Evolutionary conservation across 2,797 vertebrate genomes (phyloP).

Genomic region (Enteromius mattozi): DNA sequence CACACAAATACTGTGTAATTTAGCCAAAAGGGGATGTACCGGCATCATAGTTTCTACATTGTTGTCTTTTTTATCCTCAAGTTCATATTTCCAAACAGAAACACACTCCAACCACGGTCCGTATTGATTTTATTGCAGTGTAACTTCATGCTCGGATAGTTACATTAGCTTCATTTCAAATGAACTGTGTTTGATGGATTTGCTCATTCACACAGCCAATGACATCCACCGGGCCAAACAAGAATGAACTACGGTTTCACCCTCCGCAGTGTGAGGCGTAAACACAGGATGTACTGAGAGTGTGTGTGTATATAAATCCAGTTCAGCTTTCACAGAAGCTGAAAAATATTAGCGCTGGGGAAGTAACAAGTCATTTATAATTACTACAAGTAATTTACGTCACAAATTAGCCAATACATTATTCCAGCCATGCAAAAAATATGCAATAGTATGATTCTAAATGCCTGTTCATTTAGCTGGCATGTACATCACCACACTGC

Average conservation of each 20-base stretch:
- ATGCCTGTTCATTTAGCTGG: neutral
- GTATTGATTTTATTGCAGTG: constrained; percentile 51
- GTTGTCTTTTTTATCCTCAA: constrained; percentile 29
- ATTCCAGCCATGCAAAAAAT: neutral
- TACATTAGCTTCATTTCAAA: constrained; percentile 49
- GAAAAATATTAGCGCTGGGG: neutral
- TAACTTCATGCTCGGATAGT: constrained; percentile 50
- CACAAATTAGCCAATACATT: neutral
- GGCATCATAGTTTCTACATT: constrained; percentile 14
- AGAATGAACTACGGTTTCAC: constrained; percentile 35
- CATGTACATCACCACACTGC: neutral
- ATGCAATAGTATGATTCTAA: too few species aligned
- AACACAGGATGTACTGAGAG: neutral
- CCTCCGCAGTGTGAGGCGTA: constrained; percentile 2
- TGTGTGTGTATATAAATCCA: neutral
- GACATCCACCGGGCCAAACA: constrained; percentile 35
- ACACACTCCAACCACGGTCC: constrained; percentile 14
- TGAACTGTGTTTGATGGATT: constrained; percentile 48
- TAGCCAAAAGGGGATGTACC: constrained; percentile 9
- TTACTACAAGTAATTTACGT: neutral
- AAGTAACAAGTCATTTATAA: neutral
- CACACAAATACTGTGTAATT: constrained; percentile 27
- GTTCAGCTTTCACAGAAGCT: constrained; percentile 19
- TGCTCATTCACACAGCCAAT: constrained; percentile 41
- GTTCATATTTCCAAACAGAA: constrained; percentile 46